Evolutionary conservation across 1,140 invertebrate genomes (phyloP).

Genomic region (Calliopsis andreniformis): DNA sequence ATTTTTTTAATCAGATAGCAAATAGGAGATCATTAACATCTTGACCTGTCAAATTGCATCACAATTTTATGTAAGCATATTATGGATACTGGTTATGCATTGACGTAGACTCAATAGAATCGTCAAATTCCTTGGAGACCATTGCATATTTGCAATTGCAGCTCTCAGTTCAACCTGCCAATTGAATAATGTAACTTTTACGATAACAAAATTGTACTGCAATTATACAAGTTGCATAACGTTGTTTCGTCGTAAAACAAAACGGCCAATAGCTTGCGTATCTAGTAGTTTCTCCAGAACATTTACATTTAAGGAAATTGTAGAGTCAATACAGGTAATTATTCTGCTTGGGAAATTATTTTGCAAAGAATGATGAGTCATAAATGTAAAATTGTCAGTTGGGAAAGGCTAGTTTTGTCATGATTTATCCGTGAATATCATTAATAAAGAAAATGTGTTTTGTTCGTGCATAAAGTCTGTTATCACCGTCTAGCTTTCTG

Average conservation of each 20-base stretch:
- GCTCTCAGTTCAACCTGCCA: neutral
- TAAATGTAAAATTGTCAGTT: neutral
- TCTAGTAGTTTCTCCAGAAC: neutral
- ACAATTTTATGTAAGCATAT: neutral
- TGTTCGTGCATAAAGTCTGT: too few relatives aligned
- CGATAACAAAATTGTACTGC: neutral
- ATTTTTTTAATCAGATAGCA: slow-evolving; percentile 38
- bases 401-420: neutral
- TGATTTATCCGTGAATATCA: neutral
- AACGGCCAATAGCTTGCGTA: neutral
- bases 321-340: neutral
- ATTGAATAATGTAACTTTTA: slow-evolving; percentile 3
- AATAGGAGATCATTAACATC: slow-evolving; percentile 40
- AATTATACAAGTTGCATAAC: slow-evolving; percentile 4
- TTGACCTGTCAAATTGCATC: slow-evolving; percentile 39
- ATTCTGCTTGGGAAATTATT: neutral
- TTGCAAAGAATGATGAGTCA: neutral
- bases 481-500: too few relatives aligned
- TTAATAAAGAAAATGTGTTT: too few relatives aligned
- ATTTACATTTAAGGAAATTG: neutral
- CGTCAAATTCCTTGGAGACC: neutral
- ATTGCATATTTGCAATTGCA: neutral
- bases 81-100: neutral
- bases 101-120: neutral
- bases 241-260: neutral